Conservation (phyloP, 2,888 invertebrate genomes). For the Craniophora ligustri region DNA sequence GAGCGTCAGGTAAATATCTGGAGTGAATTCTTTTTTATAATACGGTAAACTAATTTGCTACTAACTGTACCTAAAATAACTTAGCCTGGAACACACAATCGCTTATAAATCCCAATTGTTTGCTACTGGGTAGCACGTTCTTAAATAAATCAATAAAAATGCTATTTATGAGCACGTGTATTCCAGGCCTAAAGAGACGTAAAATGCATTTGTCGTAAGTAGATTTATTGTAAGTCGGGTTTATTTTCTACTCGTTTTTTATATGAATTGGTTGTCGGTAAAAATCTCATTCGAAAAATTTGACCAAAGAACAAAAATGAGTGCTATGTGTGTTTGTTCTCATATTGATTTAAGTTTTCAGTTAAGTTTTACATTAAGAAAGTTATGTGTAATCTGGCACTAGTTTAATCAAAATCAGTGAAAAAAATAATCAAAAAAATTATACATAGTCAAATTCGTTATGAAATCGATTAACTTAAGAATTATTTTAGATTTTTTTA, state of each 20-base stretch:
- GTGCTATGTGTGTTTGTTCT: conserved; percentile 59
- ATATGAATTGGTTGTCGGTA: conserved; percentile 46
- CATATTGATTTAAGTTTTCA: conserved; percentile 52
- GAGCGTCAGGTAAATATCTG: conserved; percentile 11
- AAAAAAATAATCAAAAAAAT: background rate
- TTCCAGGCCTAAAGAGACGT: conserved; percentile 14
- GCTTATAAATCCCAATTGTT: background rate
- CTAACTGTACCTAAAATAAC: conserved; percentile 27
- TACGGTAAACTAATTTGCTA: conserved; percentile 26
- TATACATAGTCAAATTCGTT: background rate
- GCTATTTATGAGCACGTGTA: background rate
- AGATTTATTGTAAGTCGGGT: conserved; percentile 3
- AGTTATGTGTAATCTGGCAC: conserved; percentile 9
- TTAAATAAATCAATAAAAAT: background rate
- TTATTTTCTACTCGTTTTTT: conserved; percentile 24
- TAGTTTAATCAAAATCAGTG: conserved; percentile 35
- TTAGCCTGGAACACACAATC: background rate
- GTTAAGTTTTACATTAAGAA: conserved; percentile 42
- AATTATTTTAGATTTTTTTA: conserved; percentile 12
- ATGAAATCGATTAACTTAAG: background rate
- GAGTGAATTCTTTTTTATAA: conserved; percentile 46
- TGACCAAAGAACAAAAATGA: conserved; percentile 76
- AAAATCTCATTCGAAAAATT: conserved; percentile 58
- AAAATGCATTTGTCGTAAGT: conserved; percentile 12
- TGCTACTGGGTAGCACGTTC: background rate